phyloP scores from a whole-genome alignment of 2,888 invertebrate species.

The Leptopilina drosophilae region DNA sequence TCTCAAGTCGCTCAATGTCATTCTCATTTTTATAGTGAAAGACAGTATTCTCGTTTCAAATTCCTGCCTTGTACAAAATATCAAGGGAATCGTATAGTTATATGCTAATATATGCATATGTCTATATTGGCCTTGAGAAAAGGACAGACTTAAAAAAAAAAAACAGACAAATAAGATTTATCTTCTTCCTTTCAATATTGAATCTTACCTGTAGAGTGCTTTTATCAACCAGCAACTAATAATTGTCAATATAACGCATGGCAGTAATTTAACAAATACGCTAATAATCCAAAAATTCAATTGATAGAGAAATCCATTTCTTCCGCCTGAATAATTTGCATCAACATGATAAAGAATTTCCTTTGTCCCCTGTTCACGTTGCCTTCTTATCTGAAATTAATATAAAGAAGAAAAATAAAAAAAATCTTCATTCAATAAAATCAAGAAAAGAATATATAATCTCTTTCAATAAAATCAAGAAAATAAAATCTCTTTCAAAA shows the following conservation, averaged over 20 bases:
- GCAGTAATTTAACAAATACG: conserved; percentile 88
- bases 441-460: too few species aligned
- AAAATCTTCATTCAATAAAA: too few species aligned
- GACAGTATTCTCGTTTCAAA: background rate
- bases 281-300: conserved; percentile 90
- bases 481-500: too few species aligned
- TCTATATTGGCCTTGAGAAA: background rate
- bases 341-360: conserved; percentile 71
- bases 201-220: conserved; percentile 81
- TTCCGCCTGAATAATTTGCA: conserved; percentile 70
- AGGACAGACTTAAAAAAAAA: too few species aligned
- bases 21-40: conserved; percentile 7
- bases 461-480: too few species aligned
- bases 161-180: background rate
- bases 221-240: conserved; percentile 85
- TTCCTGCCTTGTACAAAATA: conserved; percentile 5
- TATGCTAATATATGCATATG: background rate
- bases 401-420: background rate
- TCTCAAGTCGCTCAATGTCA: conserved; percentile 11
- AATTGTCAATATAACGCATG: conserved; percentile 87
- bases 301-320: conserved; percentile 80
- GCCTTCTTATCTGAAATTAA: conserved; percentile 62
- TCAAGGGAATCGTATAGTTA: background rate
- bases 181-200: too few species aligned
- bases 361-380: conserved; percentile 60